Evolutionary conservation across 2,113 vertebrate species (phyloP).

Genomic region (Datnioides undecimradiatus): DNA sequence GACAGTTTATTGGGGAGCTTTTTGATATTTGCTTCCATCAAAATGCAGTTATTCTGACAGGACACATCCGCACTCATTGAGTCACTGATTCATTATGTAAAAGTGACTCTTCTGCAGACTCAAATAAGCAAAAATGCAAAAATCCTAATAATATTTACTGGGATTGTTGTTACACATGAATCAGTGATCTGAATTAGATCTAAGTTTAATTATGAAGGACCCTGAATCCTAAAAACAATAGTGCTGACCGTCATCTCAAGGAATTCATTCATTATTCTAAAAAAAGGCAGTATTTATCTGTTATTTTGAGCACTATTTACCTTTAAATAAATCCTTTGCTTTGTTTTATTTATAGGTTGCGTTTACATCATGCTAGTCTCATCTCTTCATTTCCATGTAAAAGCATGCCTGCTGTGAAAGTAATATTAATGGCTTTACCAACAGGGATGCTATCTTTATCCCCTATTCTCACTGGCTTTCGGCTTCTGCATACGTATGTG

Average conservation of each 20-base stretch:
- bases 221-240: neutral
- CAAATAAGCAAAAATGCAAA: conserved; percentile 5
- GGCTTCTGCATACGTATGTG: conserved; percentile 46
- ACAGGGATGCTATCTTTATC: conserved; percentile 48
- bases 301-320: neutral
- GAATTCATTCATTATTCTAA: neutral
- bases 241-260: neutral
- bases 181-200: neutral
- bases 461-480: conserved; percentile 34
- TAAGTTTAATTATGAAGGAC: neutral
- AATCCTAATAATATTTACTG: neutral
- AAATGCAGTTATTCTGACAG: neutral
- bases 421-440: conserved; percentile 38
- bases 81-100: neutral
- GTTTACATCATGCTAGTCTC: conserved; percentile 6
- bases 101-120: neutral
- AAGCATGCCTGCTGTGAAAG: conserved; percentile 37
- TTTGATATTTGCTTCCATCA: neutral
- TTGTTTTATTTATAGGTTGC: conserved; percentile 29
- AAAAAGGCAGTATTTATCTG: neutral
- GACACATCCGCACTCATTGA: neutral
- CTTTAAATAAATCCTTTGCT: neutral
- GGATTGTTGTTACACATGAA: neutral
- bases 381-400: conserved; percentile 26
- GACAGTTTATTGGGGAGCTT: too few relatives aligned